Evolutionary conservation across 2,888 invertebrate species (phyloP).

Genomic region (Drosophila prolongata): DNA sequence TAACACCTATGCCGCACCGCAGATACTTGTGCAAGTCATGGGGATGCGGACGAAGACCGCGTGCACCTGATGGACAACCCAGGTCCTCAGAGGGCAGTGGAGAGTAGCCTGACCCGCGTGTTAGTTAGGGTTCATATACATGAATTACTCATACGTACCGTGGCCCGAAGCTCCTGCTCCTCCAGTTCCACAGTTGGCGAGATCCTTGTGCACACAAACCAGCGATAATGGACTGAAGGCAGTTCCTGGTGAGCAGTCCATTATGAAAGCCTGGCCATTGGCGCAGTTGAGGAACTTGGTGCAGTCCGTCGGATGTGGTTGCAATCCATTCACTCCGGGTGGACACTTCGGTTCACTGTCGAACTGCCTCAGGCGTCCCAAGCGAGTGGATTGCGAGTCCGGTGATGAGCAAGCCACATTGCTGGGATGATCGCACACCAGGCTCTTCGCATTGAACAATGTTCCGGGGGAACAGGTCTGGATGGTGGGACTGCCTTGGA

Average conservation of each 20-base stretch:
- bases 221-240: constrained; percentile 86
- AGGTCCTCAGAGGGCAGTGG: constrained; percentile 14
- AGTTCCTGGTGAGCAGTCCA: constrained; percentile 88
- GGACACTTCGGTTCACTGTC: constrained; percentile 83
- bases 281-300: constrained; percentile 88
- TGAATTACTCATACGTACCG: constrained; percentile 50
- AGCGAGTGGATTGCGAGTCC: constrained; percentile 19
- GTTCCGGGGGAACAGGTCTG: constrained; percentile 89
- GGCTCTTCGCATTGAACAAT: constrained; percentile 87
- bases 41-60: constrained; percentile 86
- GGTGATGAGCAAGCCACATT: constrained; percentile 86
- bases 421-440: constrained; percentile 87
- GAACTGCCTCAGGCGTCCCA: constrained; percentile 39
- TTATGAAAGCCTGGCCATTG: constrained; percentile 86
- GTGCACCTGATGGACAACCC: constrained; percentile 83
- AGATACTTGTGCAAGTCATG: constrained; percentile 87
- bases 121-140: constrained; percentile 40
- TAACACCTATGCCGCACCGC: constrained; percentile 86
- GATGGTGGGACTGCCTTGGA: constrained; percentile 87
- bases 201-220: constrained; percentile 87
- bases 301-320: constrained; percentile 87
- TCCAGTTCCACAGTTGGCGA: constrained; percentile 85
- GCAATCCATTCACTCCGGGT: constrained; percentile 85
- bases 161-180: constrained; percentile 7
- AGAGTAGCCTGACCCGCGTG: constrained; percentile 42